These are phyloP conservation scores for Ctenopoma multispine DNA, from an alignment of 2,797 vertebrate genomes.

Conservation along the genomic window DNA sequence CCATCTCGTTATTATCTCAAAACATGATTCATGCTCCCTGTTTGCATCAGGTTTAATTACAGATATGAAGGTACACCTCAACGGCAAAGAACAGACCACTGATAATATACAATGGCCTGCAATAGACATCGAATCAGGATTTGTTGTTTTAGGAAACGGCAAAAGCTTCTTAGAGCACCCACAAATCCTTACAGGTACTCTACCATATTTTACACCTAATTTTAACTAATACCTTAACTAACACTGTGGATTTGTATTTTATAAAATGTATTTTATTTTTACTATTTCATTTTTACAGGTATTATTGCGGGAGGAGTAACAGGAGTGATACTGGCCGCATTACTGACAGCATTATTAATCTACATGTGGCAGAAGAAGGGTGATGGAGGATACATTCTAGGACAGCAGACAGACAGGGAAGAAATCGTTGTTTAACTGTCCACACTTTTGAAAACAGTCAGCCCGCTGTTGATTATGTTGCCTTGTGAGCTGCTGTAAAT, in stretches of 20 bases:
- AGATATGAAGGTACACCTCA: not conserved
- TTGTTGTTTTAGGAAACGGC: constrained; percentile 23
- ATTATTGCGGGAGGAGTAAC: constrained; percentile 87
- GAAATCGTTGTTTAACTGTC: constrained; percentile 41
- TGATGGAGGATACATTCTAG: constrained; percentile 83
- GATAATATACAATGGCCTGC: not conserved
- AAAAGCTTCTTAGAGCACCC: constrained; percentile 47
- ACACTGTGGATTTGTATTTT: not conserved
- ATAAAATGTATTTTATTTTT: not conserved
- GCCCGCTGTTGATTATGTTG: not conserved
- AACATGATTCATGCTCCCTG: not conserved
- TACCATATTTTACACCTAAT: not conserved
- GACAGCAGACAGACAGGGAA: constrained; percentile 71
- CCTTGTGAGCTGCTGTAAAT: constrained; percentile 2
- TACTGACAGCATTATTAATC: constrained; percentile 85
- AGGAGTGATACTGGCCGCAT: constrained; percentile 83
- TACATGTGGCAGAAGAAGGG: constrained; percentile 89
- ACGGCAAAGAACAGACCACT: not conserved
- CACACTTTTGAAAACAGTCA: not conserved
- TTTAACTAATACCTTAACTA: not conserved
- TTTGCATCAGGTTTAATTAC: constrained; percentile 10
- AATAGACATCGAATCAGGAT: not conserved
- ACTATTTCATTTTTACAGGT: constrained; percentile 70
- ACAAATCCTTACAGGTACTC: constrained; percentile 63
- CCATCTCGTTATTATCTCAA: not conserved